Base-by-base conservation (phyloP, 2,888 invertebrate species). In the Hypolimnas misippus region DNA sequence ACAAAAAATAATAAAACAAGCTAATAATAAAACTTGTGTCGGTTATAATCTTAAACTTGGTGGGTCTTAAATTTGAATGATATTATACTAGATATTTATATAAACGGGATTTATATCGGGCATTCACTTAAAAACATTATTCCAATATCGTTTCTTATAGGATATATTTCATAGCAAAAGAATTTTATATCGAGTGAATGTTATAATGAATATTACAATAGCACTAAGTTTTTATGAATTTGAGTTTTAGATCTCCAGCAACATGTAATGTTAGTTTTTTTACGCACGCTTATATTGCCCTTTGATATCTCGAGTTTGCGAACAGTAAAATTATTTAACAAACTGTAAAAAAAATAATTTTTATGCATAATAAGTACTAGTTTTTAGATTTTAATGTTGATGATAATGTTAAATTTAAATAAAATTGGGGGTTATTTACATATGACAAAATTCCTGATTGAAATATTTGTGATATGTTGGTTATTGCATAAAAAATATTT, bases 381-480 rank as follows among this genome's bases (percentile, higher is more conserved):
- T 40, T n/a, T n/a, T n/a, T n/a, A n/a, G n/a, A n/a, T n/a, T 21
- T 46, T 21, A 21, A n/a, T n/a, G 46, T 21, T 21, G 5, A 21
- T n/a, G 4, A 16, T 25, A 21, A n/a, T 21, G 46, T 19, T 46
- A 46, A 12, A 46, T n/a, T 46, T 46, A 46, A 25, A 42, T 42
- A 5, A n/a, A n/a, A n/a, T n/a, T n/a, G 21, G 42, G 42, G 10
- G 1, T 21, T 46, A 25, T 21, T 46, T 19, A 46, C 2, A 19
- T 8, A 19, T 44, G 1, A n/a, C 5, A 14, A 0, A 21, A 16
- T 46, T 19, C 46, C n/a, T 21, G 12, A 21, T 25, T n/a, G 10
- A n/a, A 46, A 46, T 46, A 21, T 1, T 25, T 46, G 49, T 49
- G 49, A 49, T 49, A 49, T 29, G 25, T 49, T 49, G n/a, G 29